Evolutionary conservation across 2,888 invertebrate genomes (phyloP), one percentile per base, ranked within the genome.

Genomic region (Octonoba sinensis): DNA sequence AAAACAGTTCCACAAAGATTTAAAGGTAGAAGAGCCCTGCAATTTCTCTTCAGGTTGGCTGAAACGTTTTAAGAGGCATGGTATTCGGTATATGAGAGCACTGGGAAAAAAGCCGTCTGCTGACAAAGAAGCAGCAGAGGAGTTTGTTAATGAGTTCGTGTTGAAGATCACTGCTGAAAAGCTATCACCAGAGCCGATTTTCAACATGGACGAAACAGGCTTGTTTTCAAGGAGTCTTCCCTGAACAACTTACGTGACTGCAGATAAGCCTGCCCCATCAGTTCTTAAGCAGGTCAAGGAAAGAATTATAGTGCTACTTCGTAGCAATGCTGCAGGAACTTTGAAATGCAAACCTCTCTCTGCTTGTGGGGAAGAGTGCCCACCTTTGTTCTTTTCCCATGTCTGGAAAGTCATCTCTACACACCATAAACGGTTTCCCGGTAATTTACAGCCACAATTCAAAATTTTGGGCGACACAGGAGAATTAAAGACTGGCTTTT

Each of bases 281-380:
- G 64, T 36, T 18, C 1, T 44, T 8, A 64, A 64, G 27, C 1
- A 64, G 12, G 16, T 1, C 1, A 64, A 64, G 27, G 46, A 44
- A 6, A n/a, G 64, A n/a, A 18, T 64, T 3, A 64, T 44, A n/a
- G 47, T 64, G 18, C 3, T 64, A 4, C 12, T 16, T 0, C 46
- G 64, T 47, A 47, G 20, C 16, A 44, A 64, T 64, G 64, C 64
- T 27, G 46, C 64, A 18, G 47, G 64, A 3, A 64, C 46, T 4
- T 46, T 46, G 13, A 44, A 20, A 44, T 64, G 64, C 22, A 64
- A 64, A 8, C 44, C 20, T 8, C n/a, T n/a, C n/a, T n/a, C n/a
- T 64, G n/a, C 18, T 64, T 24, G 46, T 64, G 11, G 47, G 64
- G 16, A 64, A 64, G 22, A 64, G 64, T 64, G 60, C 60, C 36